Base-by-base conservation (phyloP, 1,140 invertebrate species). In the Scaptomyza pallida region DNA sequence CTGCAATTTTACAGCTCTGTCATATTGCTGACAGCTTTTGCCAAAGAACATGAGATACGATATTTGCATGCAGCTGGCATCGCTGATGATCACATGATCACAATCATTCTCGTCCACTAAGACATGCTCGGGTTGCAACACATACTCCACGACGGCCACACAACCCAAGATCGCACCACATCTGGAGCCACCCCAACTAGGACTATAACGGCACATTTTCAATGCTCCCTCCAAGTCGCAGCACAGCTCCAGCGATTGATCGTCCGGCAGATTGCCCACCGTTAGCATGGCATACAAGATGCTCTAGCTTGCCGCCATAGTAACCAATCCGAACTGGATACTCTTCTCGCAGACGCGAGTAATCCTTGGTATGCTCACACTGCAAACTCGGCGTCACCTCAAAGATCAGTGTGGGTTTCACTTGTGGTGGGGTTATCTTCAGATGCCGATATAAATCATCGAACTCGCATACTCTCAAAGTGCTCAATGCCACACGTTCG, bases 21-120 rank as follows among this genome's bases (percentile, higher is more conserved):
- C 55, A 3, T 50, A 40, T 6, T 75, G 56, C 2, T 17, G 10
- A 3, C 33, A 65, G 6, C 44, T 85, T 15, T 75, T 93, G 48
- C 93, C 94, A 72, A 96, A 97, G 10, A 97, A 93, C 17, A 97
- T 91, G 13, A 97, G 91, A 91, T 97, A 97, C 54, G 95, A 93
- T 8, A 97, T 92, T 77, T 95, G 93, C 9, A 97, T 71, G n/a
- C 77, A 78, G 3, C 51, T 67, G 21, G 50, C 35, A 30, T 80
- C 56, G 0, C 15, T 41, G 3, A 86, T 59, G 4, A 57, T 43
- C 16, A 81, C 74, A 8, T 62, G 47, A 4, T n/a, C n/a, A n/a
- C 35, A 50, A 1, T 37, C 48, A 1, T 47, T 40, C 5, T 59
- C 73, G 35, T 89, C 80, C 69, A 50, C 37, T 85, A 57, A 92